Base-by-base conservation (phyloP, 92 coral and sea anemone species). In the Scolanthus callimorphus region DNA sequence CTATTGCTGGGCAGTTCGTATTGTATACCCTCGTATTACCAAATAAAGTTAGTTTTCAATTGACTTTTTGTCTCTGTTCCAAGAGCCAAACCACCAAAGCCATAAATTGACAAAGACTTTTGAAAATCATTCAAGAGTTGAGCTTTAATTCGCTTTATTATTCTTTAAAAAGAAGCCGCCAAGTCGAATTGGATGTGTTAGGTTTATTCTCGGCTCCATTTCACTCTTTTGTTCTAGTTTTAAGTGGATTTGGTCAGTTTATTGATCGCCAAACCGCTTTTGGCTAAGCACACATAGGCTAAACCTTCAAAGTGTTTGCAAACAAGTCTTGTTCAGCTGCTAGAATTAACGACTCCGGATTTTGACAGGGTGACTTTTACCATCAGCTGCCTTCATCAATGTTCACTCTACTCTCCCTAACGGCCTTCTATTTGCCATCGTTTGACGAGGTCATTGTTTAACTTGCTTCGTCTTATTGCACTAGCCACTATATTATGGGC, bases 371-470 rank as follows among this genome's bases (percentile, higher is more conserved):
- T 34, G 43, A 34, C 9, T 34, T 34, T 34, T 51, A 8, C 17
- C 12, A 12, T 66, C 73, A 66, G 59, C 73, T 66, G 73, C 46
- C 9, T 30, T n/a, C 24, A 27, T 54, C 25, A 27, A 29, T 51
- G 59, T 47, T 6, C 25, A 11, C 30, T 66, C 47, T 34, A 53
- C 73, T 66, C 31, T 20, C 43, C 29, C 54, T 66, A 66, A 55
- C 63, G 54, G 73, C 43, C 22, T n/a, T 66, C 39, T 66, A 54
- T 66, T 66, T 54, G 49, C 29, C 39, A 29, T 52, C 17, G 41
- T 1, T n/a, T 66, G 73, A 54, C 63, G 54, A 59, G 8, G 22
- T 21, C 30, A 52, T 53, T 66, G 73, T 66, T 59, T 38, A 3
- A 1, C 47, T 2, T 3, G 30, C n/a, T n/a, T n/a, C n/a, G n/a